Percentiles rank a stretch among this genome's conserved stretches.
Evolutionary conservation across 2,888 invertebrate species (phyloP).

Genomic region (Meliscaeva auricollis): DNA sequence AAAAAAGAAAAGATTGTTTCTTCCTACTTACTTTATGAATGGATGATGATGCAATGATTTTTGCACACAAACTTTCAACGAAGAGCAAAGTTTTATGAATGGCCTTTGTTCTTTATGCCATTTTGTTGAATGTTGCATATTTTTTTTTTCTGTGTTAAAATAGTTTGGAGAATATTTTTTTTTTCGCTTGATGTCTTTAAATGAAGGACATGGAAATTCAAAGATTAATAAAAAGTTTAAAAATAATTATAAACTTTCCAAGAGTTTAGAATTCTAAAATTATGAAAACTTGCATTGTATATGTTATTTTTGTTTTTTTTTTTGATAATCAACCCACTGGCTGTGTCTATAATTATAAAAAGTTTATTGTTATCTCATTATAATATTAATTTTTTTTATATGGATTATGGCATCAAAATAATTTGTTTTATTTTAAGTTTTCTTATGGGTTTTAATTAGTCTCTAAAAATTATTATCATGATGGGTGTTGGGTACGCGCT

Average conservation of each 20-base stretch:
- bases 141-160: conserved; percentile 2
- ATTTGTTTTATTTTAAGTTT: too few species aligned
- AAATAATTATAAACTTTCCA: conserved; percentile 9
- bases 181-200: conserved; percentile 5
- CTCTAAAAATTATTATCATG: too few species aligned
- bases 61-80: conserved; percentile 28
- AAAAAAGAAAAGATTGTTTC: background rate
- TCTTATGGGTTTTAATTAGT: too few species aligned
- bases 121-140: conserved; percentile 22
- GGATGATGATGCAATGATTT: conserved; percentile 46
- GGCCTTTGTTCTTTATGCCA: background rate
- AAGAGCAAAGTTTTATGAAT: conserved; percentile 33
- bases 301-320: background rate
- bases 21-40: conserved; percentile 13
- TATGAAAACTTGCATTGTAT: background rate
- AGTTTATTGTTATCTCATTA: background rate
- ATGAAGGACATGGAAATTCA: conserved; percentile 4
- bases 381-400: too few species aligned
- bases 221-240: conserved; percentile 21
- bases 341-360: background rate
- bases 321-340: background rate
- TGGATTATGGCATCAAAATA: too few species aligned
- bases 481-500: too few species aligned
- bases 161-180: background rate
- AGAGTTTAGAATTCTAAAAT: background rate